Evolutionary conservation across 2,888 invertebrate species (phyloP).

Genomic region (Apotomis capreana): DNA sequence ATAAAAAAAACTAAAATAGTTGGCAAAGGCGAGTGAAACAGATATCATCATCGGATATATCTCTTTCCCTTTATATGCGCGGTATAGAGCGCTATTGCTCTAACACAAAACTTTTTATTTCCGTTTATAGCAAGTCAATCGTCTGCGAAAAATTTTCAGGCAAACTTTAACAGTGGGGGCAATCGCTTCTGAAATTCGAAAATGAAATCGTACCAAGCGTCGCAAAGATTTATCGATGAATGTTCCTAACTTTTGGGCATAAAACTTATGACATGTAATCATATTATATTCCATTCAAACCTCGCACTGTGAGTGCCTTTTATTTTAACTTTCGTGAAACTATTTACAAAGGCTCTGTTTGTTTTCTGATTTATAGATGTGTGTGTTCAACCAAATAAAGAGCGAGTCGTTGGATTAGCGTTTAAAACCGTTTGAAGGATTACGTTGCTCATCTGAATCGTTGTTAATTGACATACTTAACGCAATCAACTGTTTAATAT

Average conservation of each 20-base stretch:
- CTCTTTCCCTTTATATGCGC: constrained; percentile 76
- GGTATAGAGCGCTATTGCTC: constrained; percentile 79
- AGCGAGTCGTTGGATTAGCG: constrained; percentile 27
- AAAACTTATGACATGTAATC: constrained; percentile 84
- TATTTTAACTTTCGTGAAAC: constrained; percentile 42
- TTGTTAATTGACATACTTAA: constrained; percentile 13
- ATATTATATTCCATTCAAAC: constrained; percentile 73
- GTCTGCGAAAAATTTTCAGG: constrained; percentile 83
- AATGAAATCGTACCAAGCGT: constrained; percentile 83
- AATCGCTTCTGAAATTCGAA: constrained; percentile 84
- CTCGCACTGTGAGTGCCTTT: constrained; percentile 44
- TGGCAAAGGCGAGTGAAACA: neutral
- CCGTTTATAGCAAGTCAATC: constrained; percentile 83
- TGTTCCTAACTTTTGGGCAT: constrained; percentile 81
- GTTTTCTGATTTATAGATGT: constrained; percentile 40
- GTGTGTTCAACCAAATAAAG: constrained; percentile 38
- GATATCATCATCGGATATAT: constrained; percentile 65
- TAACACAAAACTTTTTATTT: constrained; percentile 83
- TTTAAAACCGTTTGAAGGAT: constrained; percentile 34
- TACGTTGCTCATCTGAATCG: constrained; percentile 20
- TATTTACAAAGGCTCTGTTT: constrained; percentile 41
- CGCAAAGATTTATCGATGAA: constrained; percentile 83
- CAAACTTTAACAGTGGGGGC: constrained; percentile 83
- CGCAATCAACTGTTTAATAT: neutral
- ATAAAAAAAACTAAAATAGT: neutral